Conservation (phyloP, 37 sponge, comb jelly and placozoan species). For the Spongilla lacustris region DNA sequence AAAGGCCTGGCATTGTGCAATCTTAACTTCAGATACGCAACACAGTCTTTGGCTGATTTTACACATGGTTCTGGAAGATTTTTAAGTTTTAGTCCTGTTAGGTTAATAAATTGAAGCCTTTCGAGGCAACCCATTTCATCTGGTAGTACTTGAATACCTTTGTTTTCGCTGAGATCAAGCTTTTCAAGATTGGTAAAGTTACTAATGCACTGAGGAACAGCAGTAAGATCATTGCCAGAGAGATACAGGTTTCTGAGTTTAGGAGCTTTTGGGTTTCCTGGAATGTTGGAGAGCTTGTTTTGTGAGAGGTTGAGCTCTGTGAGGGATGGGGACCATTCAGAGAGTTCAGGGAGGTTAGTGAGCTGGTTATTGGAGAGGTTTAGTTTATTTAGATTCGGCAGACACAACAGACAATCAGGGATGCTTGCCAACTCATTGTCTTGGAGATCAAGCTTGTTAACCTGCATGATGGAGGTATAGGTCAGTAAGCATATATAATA, state of each 20-base stretch:
- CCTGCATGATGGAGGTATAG: not conserved
- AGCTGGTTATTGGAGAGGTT: not conserved
- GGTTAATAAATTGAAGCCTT: not conserved
- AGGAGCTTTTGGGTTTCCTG: constrained; percentile 28
- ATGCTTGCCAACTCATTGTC: constrained; percentile 45
- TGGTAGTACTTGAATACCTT: constrained; percentile 21
- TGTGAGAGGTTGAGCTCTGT: not conserved
- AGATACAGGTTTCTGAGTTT: constrained; percentile 37
- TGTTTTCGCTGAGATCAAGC: constrained; percentile 31
- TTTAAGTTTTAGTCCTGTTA: constrained; percentile 45
- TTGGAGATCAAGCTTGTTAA: constrained; percentile 28
- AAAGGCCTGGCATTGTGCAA: constrained; percentile 67
- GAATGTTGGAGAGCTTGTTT: not conserved
- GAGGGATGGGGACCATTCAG: not conserved
- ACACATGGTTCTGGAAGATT: constrained; percentile 67
- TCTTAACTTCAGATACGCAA: constrained; percentile 81
- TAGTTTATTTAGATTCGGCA: constrained; percentile 9
- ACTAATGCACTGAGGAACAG: constrained; percentile 49
- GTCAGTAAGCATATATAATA: too few relatives aligned
- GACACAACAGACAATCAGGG: constrained; percentile 46
- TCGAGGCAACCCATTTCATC: constrained; percentile 33
- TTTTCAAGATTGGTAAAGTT: not conserved
- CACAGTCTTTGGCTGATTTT: constrained; percentile 53
- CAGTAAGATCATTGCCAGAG: constrained; percentile 38
- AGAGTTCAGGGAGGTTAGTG: not conserved